Base-by-base conservation (phyloP, 2,113 vertebrate genomes). In the Lonchura striata region DNA sequence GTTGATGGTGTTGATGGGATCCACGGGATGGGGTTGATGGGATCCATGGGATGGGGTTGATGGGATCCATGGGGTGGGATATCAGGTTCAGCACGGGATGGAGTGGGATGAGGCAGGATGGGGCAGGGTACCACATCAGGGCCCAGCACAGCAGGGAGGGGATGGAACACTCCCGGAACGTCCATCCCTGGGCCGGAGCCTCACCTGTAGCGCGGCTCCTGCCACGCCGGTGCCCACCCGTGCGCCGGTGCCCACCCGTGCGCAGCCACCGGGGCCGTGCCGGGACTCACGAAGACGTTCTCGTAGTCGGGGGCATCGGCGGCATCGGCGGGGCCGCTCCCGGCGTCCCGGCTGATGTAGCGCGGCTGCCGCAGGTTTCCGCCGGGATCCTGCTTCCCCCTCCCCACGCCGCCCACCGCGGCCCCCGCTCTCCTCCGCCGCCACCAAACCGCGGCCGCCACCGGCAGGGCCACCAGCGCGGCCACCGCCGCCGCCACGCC, bases 281-380 rank as follows among this genome's bases (percentile, higher is more conserved):
- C 6, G 24, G 63, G 47, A 23, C 33, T 96, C 33, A 97, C 12
- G 0, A 98, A 96, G 41, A 98, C 2, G 11, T 98, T 98, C 76
- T 98, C 98, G 0, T 98, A 98, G 44, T 98, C 93, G 0, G 76
- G 50, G 0, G 24, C 6, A 0, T 21, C 33, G 0, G 13, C 0
- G 5, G 2, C n/a, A 3, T 11, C 44, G 0, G 24, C 1, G 2
- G 16, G 2, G 3, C 6, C 21, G 0, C 0, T 8, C 33, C 70
- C 75, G 0, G 35, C 0, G 0, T 28, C 33, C 18, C 75, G 88
- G 89, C 94, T 97, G 74, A 91, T 39, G 52, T 98, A 98, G 5
- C 84, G 91, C 0, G 96, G 84, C 68, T 97, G 97, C 64, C 27
- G 25, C 2, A 24, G 27, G 1, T 24, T n/a, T 2, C 9, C 4